Evolutionary conservation across 2,888 invertebrate species (phyloP).

Genomic region (Malthinus seriepunctatus): DNA sequence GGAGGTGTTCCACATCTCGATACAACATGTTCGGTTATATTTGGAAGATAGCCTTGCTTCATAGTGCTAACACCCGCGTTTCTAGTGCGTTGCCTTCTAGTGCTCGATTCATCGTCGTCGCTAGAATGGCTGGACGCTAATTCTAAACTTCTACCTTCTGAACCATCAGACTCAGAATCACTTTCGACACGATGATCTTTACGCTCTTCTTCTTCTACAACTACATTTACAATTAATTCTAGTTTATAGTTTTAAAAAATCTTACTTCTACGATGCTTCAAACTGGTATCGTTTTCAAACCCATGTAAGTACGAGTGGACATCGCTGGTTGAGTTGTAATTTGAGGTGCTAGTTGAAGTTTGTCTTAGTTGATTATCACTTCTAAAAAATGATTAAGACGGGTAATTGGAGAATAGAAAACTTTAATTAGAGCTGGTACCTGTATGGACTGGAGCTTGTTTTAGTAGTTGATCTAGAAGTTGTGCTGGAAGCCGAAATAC

Average conservation of each 20-base stretch:
- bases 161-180: slow-evolving; percentile 79
- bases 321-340: slow-evolving; percentile 82
- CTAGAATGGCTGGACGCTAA: slow-evolving; percentile 95
- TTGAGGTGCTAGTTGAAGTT: slow-evolving; percentile 84
- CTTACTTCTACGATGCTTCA: slow-evolving; percentile 51
- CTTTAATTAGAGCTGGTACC: no score
- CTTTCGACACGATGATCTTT: slow-evolving; percentile 56
- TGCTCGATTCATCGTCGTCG: slow-evolving; percentile 78
- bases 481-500: slow-evolving; percentile 93
- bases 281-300: slow-evolving; percentile 62
- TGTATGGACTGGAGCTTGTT: slow-evolving; percentile 91
- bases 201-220: slow-evolving; percentile 42
- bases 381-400: slow-evolving; percentile 48
- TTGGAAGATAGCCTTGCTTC: slow-evolving; percentile 62
- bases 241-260: not conserved
- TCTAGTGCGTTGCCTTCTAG: slow-evolving; percentile 50
- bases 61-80: slow-evolving; percentile 41
- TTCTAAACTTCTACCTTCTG: slow-evolving; percentile 80
- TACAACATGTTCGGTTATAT: slow-evolving; percentile 60
- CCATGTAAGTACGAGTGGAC: slow-evolving; percentile 73
- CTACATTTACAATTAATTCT: no score
- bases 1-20: slow-evolving; percentile 61
- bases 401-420: no score
- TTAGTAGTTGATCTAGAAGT: slow-evolving; percentile 94
- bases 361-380: slow-evolving; percentile 84